Conservation (phyloP, 2,888 invertebrate genomes). For the Thecophora atra region DNA sequence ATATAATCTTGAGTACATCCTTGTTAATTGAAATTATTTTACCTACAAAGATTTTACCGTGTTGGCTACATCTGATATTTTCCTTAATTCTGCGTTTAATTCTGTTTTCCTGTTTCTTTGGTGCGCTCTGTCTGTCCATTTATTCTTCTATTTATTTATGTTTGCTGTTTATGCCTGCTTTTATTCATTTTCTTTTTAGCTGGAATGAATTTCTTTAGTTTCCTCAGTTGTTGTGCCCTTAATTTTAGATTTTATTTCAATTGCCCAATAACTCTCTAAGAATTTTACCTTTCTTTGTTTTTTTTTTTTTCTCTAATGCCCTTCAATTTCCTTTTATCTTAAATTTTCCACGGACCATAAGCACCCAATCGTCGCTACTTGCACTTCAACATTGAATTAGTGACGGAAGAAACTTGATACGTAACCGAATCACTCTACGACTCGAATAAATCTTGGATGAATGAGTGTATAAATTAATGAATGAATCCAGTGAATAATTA, state of each 20-base stretch:
- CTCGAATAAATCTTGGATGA: too few species aligned
- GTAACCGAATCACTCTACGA: not conserved
- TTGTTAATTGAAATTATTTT: too few species aligned
- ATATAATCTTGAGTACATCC: too few species aligned
- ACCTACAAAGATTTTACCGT: too few species aligned
- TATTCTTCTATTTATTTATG: slow-evolving; percentile 26
- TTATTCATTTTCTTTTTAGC: not conserved
- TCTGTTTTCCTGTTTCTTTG: slow-evolving; percentile 41
- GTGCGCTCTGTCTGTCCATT: slow-evolving; percentile 33
- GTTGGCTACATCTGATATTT: too few species aligned
- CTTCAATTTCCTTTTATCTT: slow-evolving; percentile 40
- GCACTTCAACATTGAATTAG: not conserved
- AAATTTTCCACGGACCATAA: slow-evolving; percentile 10
- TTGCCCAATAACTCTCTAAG: slow-evolving; percentile 58
- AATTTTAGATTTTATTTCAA: slow-evolving; percentile 62
- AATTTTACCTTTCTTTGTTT: slow-evolving; percentile 28
- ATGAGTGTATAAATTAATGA: too few species aligned
- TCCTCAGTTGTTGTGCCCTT: slow-evolving; percentile 52
- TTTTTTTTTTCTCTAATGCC: slow-evolving; percentile 22
- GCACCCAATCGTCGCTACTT: too few species aligned
- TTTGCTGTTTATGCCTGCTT: not conserved
- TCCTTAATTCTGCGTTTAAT: slow-evolving; percentile 40
- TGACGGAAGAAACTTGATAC: not conserved
- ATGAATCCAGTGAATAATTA: too few species aligned
- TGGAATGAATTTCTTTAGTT: slow-evolving; percentile 2